Evolutionary conservation across 2,113 vertebrate species (phyloP).

Genomic region (Platycercus adscitus): DNA sequence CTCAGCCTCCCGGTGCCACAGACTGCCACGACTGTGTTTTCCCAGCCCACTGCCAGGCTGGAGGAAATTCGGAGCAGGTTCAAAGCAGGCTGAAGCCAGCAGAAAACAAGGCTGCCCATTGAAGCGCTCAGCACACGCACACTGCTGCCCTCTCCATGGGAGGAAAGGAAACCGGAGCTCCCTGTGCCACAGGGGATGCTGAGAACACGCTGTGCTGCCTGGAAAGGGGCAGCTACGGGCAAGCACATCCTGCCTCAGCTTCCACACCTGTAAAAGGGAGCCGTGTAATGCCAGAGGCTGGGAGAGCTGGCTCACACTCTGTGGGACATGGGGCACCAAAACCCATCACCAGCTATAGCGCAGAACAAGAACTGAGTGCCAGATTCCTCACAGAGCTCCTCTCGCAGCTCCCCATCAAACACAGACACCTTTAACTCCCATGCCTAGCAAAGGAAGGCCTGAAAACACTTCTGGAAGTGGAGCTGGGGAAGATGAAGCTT

Average conservation of each 20-base stretch:
- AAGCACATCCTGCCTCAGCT: background rate
- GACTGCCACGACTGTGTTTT: slow-evolving; percentile 32
- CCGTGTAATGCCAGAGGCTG: background rate
- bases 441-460: background rate
- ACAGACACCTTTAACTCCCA: background rate
- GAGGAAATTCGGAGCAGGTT: slow-evolving; percentile 24
- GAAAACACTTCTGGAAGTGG: background rate
- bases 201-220: background rate
- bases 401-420: background rate
- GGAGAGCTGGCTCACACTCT: background rate
- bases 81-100: slow-evolving; percentile 23
- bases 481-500: background rate
- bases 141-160: rapidly evolving
- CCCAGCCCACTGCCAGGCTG: slow-evolving; percentile 40
- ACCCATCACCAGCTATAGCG: rapidly evolving
- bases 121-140: background rate
- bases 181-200: rapidly evolving
- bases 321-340: background rate
- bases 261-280: background rate
- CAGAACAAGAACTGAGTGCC: background rate
- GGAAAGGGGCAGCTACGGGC: background rate
- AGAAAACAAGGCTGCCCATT: slow-evolving; percentile 36
- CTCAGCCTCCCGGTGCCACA: background rate
- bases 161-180: background rate
- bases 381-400: background rate